Evolutionary conservation across 2,888 invertebrate species (phyloP).

Genomic region (Papilio demoleus): DNA sequence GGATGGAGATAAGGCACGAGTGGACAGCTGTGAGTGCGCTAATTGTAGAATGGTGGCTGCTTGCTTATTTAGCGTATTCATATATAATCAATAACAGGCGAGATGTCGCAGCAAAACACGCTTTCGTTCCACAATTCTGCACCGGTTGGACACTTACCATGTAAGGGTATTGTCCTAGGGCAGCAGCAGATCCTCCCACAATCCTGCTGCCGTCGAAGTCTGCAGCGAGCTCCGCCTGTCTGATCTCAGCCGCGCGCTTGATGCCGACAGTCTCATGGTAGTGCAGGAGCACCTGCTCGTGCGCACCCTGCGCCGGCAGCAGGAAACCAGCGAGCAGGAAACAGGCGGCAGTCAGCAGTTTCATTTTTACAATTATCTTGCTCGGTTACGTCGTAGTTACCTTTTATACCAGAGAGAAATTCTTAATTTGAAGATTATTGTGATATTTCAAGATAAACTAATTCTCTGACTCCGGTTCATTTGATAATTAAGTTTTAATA

Average conservation of each 20-base stretch:
- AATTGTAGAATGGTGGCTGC: too few species aligned
- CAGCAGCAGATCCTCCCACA: slow-evolving; percentile 51
- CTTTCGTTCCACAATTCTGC: too few species aligned
- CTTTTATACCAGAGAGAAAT: background rate
- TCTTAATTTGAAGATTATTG: background rate
- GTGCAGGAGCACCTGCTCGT: slow-evolving; percentile 45
- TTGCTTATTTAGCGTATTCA: too few species aligned
- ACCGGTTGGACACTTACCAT: slow-evolving; percentile 48
- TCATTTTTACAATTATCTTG: background rate
- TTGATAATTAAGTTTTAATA: background rate
- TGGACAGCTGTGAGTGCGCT: too few species aligned
- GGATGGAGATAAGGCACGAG: too few species aligned
- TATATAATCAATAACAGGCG: too few species aligned
- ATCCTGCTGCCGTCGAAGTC: slow-evolving; percentile 54
- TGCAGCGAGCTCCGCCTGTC: slow-evolving; percentile 46
- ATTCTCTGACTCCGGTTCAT: background rate
- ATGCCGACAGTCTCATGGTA: slow-evolving; percentile 58
- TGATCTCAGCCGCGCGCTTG: slow-evolving; percentile 51
- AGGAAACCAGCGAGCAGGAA: slow-evolving; percentile 49
- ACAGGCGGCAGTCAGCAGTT: background rate
- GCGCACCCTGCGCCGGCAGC: slow-evolving; percentile 42
- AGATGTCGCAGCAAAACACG: too few species aligned
- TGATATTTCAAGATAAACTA: background rate
- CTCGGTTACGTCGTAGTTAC: background rate
- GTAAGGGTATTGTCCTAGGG: slow-evolving; percentile 48